phyloP scores from a whole-genome alignment of 2,888 invertebrate species.

The Ethmia dodecea region DNA sequence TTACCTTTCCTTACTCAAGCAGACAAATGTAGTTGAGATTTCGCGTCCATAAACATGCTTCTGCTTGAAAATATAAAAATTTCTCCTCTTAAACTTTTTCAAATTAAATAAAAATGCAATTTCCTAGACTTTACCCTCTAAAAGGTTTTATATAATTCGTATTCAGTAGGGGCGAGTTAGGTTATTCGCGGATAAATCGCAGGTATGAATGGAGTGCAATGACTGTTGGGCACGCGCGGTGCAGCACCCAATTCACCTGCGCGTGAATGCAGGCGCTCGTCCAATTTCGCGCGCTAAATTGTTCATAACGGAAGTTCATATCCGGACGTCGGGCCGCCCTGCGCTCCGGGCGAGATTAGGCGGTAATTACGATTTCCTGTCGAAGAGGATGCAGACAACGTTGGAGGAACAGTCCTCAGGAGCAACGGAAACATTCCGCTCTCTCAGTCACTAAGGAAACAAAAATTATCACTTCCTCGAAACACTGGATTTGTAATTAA shows the following conservation, averaged over 20 bases:
- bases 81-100: slow-evolving; percentile 26
- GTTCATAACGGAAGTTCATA: slow-evolving; percentile 93
- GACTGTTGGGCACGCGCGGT: slow-evolving; percentile 41
- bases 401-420: slow-evolving; percentile 36
- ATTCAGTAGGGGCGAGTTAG: slow-evolving; percentile 45
- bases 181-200: slow-evolving; percentile 44
- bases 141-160: slow-evolving; percentile 48
- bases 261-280: slow-evolving; percentile 68
- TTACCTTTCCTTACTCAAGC: too few relatives aligned
- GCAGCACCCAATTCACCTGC: slow-evolving; percentile 45
- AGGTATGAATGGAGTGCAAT: slow-evolving; percentile 43
- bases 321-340: slow-evolving; percentile 80
- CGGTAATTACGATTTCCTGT: slow-evolving; percentile 79
- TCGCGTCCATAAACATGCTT: background rate
- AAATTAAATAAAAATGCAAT: slow-evolving; percentile 56
- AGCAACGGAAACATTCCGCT: slow-evolving; percentile 37
- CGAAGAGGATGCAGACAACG: slow-evolving; percentile 66
- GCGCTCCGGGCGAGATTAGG: slow-evolving; percentile 76
- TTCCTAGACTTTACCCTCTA: slow-evolving; percentile 39
- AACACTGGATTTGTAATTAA: slow-evolving; percentile 6
- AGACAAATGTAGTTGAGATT: background rate
- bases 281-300: slow-evolving; percentile 85
- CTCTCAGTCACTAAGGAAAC: slow-evolving; percentile 37
- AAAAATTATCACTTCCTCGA: slow-evolving; percentile 34
- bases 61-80: slow-evolving; percentile 8